Evolutionary conservation across 2,113 vertebrate genomes (phyloP).

Genomic region (Spilogale gracilis): DNA sequence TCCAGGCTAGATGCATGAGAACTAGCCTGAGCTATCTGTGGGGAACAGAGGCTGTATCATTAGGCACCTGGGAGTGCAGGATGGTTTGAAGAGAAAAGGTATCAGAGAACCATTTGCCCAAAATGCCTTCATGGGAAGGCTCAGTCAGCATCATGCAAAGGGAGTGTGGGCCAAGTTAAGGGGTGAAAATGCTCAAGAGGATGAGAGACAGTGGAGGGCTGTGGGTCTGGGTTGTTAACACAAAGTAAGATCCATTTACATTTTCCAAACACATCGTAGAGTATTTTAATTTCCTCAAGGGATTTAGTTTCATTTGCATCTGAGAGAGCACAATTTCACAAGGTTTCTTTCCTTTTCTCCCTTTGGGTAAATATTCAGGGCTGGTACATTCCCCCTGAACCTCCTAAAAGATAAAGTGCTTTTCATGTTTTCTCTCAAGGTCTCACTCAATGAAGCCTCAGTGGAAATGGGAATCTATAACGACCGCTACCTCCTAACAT

Average conservation of each 20-base stretch:
- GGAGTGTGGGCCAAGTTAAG: not conserved
- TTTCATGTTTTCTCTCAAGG: constrained; percentile 41
- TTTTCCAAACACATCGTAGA: not conserved
- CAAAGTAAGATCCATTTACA: not conserved
- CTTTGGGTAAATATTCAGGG: not conserved
- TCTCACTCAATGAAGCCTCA: not conserved
- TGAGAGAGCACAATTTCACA: constrained; percentile 46
- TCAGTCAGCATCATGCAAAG: not conserved
- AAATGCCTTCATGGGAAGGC: not conserved
- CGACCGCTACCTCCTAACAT: not conserved
- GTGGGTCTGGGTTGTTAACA: constrained; percentile 7
- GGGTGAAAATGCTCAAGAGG: not conserved
- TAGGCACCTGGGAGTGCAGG: not conserved
- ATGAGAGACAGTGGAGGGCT: not conserved
- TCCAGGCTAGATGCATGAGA: not conserved
- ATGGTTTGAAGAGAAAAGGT: not conserved
- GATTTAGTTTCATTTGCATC: constrained; percentile 60
- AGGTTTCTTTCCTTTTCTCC: not conserved
- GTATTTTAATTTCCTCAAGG: constrained; percentile 18
- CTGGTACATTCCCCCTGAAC: not conserved
- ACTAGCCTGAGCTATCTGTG: not conserved
- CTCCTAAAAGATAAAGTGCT: constrained; percentile 23
- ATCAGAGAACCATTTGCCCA: not conserved
- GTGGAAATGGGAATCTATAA: not conserved
- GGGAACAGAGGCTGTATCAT: not conserved